phyloP scores from a whole-genome alignment of 2,888 invertebrate genomes.

The Nasonia oneida region DNA sequence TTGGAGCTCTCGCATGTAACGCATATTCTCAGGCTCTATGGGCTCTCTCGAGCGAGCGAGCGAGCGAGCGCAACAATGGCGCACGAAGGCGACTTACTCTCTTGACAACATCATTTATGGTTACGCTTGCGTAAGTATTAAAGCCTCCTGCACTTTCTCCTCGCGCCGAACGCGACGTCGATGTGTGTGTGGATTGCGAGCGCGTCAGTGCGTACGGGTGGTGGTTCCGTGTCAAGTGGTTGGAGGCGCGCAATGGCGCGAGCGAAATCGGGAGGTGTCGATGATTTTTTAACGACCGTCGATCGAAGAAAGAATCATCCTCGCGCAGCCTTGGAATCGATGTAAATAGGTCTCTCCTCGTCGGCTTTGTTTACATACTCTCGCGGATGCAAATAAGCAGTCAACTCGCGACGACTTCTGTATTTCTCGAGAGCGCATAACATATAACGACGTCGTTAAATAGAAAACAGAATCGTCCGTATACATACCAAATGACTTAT shows the following conservation, averaged over 20 bases:
- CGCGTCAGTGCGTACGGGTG: neutral
- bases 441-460: neutral
- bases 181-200: neutral
- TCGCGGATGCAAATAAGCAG: neutral
- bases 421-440: neutral
- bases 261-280: neutral
- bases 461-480: neutral
- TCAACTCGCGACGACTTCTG: neutral
- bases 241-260: neutral
- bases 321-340: neutral
- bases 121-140: constrained; percentile 73
- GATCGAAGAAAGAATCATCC: neutral
- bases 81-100: constrained; percentile 59
- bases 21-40: constrained; percentile 25
- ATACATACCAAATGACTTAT: neutral
- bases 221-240: constrained; percentile 27
- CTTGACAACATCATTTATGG: constrained; percentile 78
- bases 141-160: constrained; percentile 76
- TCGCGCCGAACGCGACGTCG: constrained; percentile 51
- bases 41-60: neutral
- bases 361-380: neutral
- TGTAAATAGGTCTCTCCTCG: constrained; percentile 2
- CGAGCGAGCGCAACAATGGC: constrained; percentile 57
- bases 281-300: too few relatives aligned
- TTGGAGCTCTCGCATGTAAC: constrained; percentile 10